Percentiles rank a stretch among this genome's conserved stretches.
Conservation (phyloP, 2,888 invertebrate species). For the Plusia festucae region DNA sequence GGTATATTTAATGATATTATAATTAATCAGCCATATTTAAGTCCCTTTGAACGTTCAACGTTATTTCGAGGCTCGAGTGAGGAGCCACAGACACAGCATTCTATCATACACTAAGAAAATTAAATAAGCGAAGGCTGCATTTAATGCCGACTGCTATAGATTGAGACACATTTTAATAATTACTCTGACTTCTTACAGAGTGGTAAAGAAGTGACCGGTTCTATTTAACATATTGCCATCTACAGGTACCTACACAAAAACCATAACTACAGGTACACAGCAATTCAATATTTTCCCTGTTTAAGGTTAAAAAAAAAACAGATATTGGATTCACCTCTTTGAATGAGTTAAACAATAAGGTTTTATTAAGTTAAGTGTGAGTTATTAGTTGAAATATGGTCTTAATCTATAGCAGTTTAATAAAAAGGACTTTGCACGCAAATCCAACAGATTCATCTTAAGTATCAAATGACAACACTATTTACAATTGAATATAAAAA, state of each 20-base stretch:
- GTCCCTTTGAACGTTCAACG: slow-evolving; percentile 24
- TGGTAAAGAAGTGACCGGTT: too few species aligned
- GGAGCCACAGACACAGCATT: slow-evolving; percentile 36
- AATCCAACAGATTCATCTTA: slow-evolving; percentile 8
- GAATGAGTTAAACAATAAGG: neutral
- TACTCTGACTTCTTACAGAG: too few species aligned
- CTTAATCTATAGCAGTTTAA: slow-evolving; percentile 30
- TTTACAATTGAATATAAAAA: neutral
- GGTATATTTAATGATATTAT: neutral
- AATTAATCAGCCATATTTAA: neutral
- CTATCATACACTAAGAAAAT: slow-evolving; percentile 24
- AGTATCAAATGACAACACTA: neutral
- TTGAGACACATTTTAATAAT: slow-evolving; percentile 11
- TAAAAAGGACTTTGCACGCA: slow-evolving; percentile 15
- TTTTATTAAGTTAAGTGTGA: neutral
- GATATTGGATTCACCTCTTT: neutral
- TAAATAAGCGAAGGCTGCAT: slow-evolving; percentile 21
- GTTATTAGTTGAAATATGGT: neutral
- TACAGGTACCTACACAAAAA: too few species aligned
- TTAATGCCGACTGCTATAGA: slow-evolving; percentile 20
- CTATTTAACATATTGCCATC: too few species aligned
- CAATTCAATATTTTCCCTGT: too few species aligned
- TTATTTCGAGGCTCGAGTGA: slow-evolving; percentile 19
- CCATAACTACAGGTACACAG: too few species aligned
- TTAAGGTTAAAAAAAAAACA: neutral